phyloP scores from a whole-genome alignment of 2,113 vertebrate genomes.

The Cettia cetti region DNA sequence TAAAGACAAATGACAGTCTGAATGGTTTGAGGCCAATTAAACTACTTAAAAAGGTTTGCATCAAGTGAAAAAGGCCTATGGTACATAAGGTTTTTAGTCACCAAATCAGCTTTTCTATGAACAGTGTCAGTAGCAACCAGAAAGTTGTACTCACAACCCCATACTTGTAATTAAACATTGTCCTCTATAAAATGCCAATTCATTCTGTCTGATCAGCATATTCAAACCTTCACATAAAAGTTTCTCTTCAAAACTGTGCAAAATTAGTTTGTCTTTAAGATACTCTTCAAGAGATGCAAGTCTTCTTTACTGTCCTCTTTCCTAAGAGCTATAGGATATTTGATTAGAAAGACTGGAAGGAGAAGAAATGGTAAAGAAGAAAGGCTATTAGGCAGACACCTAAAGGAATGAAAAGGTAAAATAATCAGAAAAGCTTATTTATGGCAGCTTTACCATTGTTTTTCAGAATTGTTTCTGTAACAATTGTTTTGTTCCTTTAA shows the following conservation, averaged over 20 bases:
- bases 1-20: not conserved
- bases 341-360: not conserved
- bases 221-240: not conserved
- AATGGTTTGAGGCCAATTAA: not conserved
- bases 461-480: not conserved
- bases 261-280: not conserved
- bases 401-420: not conserved
- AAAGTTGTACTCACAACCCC: not conserved
- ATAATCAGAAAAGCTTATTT: not conserved
- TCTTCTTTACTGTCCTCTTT: not conserved
- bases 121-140: rapidly evolving
- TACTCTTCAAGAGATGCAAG: not conserved
- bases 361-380: not conserved
- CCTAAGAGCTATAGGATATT: not conserved
- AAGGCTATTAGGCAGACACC: not conserved
- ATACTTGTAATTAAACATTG: not conserved
- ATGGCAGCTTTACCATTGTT: not conserved
- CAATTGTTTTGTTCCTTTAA: not conserved
- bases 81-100: not conserved
- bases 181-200: not conserved
- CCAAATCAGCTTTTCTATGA: not conserved
- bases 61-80: not conserved
- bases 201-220: not conserved
- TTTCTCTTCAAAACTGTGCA: not conserved
- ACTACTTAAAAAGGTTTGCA: not conserved